A percentile compares a stretch with the other conserved stretches of the same genome.
These are phyloP conservation scores for Pseudochromis fuscus DNA, from an alignment of 2,797 vertebrate genomes.

Conservation along the genomic window DNA sequence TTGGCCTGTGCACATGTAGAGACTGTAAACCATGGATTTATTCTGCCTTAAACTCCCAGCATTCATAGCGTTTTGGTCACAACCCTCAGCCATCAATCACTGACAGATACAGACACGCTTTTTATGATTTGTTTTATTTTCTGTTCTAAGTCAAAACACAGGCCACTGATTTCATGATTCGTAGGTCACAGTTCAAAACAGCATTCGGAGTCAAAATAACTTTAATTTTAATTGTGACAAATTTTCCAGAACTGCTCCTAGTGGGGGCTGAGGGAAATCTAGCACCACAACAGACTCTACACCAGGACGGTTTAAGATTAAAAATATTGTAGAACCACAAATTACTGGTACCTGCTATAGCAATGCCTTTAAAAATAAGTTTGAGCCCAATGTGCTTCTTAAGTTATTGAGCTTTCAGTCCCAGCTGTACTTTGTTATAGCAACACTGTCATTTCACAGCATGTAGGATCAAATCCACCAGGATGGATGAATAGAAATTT, in stretches of 20 bases:
- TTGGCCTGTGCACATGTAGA: constrained; percentile 1
- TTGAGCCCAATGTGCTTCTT: neutral
- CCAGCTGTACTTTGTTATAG: neutral
- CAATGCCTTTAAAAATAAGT: neutral
- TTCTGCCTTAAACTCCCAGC: constrained; percentile 1
- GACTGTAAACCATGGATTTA: constrained; percentile 4
- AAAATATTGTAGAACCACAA: too few relatives aligned
- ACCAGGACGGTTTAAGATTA: too few relatives aligned
- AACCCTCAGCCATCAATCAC: neutral
- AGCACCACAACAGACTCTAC: too few relatives aligned
- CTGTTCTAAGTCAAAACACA: neutral
- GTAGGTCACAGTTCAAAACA: neutral
- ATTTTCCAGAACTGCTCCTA: too few relatives aligned
- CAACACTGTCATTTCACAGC: neutral
- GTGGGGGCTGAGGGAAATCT: too few relatives aligned
- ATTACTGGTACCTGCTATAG: neutral
- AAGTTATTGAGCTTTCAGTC: neutral
- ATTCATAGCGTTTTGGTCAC: neutral
- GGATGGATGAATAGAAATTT: neutral
- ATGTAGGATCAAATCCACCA: neutral
- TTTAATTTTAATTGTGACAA: neutral
- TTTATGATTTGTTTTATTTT: neutral
- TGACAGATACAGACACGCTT: constrained; percentile 2
- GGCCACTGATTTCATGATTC: neutral
- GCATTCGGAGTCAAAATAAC: neutral